Percentiles rank a stretch among this genome's conserved stretches.
These are phyloP conservation scores for Hyperopisus bebe DNA, from an alignment of 2,113 vertebrate genomes.

Conservation along the genomic window DNA sequence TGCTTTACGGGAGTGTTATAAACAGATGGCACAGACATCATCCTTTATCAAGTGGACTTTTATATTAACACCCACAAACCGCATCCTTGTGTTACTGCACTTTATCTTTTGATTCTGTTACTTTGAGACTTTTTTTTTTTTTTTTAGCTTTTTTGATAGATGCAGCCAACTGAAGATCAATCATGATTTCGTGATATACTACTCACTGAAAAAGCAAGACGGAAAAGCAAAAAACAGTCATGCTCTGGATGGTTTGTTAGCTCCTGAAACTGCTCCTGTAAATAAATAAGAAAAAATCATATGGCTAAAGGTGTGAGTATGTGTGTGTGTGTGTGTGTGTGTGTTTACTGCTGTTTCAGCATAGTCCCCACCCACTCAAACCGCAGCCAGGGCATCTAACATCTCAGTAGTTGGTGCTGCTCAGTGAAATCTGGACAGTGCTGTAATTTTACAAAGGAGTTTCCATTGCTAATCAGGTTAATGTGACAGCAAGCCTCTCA, in stretches of 20 bases:
- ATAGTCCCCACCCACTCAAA: neutral
- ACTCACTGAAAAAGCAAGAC: neutral
- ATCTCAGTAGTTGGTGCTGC: neutral
- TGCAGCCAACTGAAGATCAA: neutral
- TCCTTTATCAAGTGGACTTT: neutral
- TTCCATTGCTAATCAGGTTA: slow-evolving; percentile 23
- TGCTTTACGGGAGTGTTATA: neutral
- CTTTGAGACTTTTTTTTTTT: neutral
- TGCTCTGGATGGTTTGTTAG: neutral
- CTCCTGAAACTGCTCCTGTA: too few relatives aligned
- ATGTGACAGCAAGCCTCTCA: slow-evolving; percentile 7
- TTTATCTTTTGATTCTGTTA: neutral
- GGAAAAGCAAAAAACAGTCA: neutral
- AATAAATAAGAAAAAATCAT: neutral
- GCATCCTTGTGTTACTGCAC: neutral
- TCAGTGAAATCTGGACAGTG: neutral
- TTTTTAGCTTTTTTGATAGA: neutral
- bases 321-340: neutral
- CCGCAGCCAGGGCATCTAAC: neutral
- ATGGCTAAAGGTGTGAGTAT: neutral
- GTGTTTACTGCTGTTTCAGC: neutral
- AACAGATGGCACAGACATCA: neutral
- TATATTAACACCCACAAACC: neutral
- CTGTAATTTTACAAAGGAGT: slow-evolving; percentile 17
- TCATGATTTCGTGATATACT: neutral